These are phyloP conservation scores for Sorex maritimensis DNA, from an alignment of 2,797 vertebrate genomes.

Conservation along the genomic window DNA sequence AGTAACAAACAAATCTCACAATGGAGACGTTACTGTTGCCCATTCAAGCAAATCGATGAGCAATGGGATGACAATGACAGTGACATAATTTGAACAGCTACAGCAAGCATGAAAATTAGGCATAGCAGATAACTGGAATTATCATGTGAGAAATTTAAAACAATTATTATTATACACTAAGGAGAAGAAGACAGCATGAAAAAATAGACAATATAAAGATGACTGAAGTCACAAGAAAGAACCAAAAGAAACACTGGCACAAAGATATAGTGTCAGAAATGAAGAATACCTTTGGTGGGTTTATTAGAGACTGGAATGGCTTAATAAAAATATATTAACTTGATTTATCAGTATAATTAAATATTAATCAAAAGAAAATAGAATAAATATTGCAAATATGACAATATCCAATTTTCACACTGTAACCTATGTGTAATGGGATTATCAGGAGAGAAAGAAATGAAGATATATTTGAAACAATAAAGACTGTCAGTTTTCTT, in stretches of 20 bases:
- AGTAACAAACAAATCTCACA: too few relatives aligned
- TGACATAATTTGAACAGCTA: neutral
- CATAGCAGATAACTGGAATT: neutral
- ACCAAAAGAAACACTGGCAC: neutral
- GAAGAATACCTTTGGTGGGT: neutral
- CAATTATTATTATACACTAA: neutral
- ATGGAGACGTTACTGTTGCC: too few relatives aligned
- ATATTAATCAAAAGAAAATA: too few relatives aligned
- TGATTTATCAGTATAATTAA: too few relatives aligned
- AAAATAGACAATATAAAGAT: neutral
- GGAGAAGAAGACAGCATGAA: neutral
- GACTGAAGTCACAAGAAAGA: neutral
- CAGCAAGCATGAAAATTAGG: neutral
- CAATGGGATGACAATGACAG: too few relatives aligned
- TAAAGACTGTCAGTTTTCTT: too few relatives aligned
- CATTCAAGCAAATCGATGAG: too few relatives aligned
- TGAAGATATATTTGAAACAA: too few relatives aligned
- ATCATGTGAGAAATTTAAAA: constrained; percentile 29
- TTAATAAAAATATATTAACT: neutral
- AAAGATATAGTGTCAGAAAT: neutral
- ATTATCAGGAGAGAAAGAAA: too few relatives aligned
- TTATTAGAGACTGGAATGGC: neutral
- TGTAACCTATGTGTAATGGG: too few relatives aligned
- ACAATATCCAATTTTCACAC: too few relatives aligned
- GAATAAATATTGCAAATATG: too few relatives aligned